Conservation (phyloP, 2,797 vertebrate genomes). For the Tadarida brasiliensis region DNA sequence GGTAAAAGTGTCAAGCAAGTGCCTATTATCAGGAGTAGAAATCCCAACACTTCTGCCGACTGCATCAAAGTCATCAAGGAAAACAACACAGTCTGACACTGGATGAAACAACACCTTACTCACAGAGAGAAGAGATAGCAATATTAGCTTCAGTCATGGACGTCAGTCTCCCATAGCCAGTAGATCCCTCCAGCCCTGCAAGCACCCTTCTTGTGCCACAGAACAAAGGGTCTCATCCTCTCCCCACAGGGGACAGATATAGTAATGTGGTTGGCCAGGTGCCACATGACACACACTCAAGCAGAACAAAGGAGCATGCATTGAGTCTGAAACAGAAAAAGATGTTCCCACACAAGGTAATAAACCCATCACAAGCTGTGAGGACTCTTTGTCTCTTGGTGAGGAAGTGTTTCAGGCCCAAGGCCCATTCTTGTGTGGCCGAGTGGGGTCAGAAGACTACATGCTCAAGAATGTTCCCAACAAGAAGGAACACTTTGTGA, state of each 20-base stretch:
- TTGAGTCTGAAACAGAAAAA: background rate
- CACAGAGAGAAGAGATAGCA: background rate
- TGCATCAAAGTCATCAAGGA: background rate
- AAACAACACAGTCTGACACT: background rate
- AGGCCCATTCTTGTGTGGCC: background rate
- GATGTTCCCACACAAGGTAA: background rate
- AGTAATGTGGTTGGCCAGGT: background rate
- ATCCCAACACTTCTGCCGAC: background rate
- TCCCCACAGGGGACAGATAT: background rate
- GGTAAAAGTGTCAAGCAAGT: background rate
- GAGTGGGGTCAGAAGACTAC: background rate
- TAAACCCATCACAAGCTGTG: background rate
- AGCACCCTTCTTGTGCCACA: background rate
- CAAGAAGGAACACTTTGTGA: slow-evolving; percentile 45
- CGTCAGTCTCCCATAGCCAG: background rate
- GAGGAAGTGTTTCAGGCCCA: background rate
- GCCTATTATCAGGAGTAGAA: background rate
- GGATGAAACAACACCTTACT: background rate
- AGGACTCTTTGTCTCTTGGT: background rate
- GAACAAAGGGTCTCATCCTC: background rate
- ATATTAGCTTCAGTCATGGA: background rate
- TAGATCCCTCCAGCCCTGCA: background rate
- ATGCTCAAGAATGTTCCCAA: background rate
- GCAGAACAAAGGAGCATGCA: background rate
- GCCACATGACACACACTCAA: background rate